Conservation (phyloP, 2,113 vertebrate genomes). For the Spheniscus mendiculus region DNA sequence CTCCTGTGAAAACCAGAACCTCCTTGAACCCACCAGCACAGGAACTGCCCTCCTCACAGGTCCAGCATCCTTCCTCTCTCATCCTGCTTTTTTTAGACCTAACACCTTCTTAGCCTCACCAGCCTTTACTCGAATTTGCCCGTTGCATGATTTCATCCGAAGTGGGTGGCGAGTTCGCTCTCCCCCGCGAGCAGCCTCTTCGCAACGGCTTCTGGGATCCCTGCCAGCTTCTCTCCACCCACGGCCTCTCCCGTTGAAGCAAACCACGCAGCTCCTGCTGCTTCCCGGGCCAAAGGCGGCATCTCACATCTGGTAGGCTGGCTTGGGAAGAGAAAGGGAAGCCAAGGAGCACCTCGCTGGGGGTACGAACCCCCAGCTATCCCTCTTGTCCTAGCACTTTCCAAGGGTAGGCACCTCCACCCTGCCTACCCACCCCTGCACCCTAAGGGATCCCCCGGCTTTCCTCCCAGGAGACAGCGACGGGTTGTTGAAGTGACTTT, state of each 20-base stretch:
- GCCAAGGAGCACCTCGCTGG: neutral
- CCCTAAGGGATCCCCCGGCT: fast-evolving
- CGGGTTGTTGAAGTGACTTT: fast-evolving
- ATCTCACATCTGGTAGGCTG: neutral
- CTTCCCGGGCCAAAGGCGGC: neutral
- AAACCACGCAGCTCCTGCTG: slow-evolving; percentile 11
- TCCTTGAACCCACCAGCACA: neutral
- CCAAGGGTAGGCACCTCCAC: neutral
- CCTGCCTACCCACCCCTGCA: neutral
- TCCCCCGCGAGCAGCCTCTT: slow-evolving; percentile 37
- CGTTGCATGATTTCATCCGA: slow-evolving; percentile 30
- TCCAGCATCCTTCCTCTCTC: neutral
- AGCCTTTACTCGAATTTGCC: neutral
- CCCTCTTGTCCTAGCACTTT: neutral
- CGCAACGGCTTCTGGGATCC: slow-evolving; percentile 17
- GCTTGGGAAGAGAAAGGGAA: neutral
- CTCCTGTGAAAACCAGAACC: neutral
- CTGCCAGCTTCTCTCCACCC: slow-evolving; percentile 61
- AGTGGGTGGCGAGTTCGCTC: slow-evolving; percentile 46
- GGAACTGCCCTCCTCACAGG: neutral
- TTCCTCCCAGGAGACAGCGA: fast-evolving
- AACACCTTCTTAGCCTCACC: neutral
- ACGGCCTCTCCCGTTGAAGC: slow-evolving; percentile 23
- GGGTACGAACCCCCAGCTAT: fast-evolving
- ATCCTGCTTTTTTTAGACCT: neutral